A percentile compares a stretch with the other conserved stretches of the same genome.
These are phyloP conservation scores for Calonectris borealis DNA, from an alignment of 2,113 vertebrate genomes.

Conservation along the genomic window DNA sequence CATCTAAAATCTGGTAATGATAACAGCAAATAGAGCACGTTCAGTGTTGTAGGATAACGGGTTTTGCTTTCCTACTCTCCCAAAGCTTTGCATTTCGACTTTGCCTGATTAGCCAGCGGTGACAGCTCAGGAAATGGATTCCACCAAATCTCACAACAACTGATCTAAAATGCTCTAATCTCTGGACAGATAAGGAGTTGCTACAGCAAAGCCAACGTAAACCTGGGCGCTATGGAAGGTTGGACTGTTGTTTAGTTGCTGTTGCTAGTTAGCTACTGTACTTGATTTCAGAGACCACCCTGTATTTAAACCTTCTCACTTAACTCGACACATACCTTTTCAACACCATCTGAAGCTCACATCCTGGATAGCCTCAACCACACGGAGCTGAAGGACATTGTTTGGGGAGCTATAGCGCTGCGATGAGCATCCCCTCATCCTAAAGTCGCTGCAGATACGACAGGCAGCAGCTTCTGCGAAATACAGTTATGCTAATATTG, in stretches of 20 bases:
- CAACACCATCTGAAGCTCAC: constrained; percentile 59
- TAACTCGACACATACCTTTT: constrained; percentile 66
- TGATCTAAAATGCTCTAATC: constrained; percentile 62
- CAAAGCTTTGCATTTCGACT: not conserved
- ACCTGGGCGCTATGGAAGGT: constrained; percentile 47
- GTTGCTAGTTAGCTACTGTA: constrained; percentile 56
- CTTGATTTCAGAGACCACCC: constrained; percentile 46
- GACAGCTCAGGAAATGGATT: constrained; percentile 69
- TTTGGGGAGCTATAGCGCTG: not conserved
- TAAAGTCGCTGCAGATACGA: rapidly evolving
- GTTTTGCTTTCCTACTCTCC: not conserved
- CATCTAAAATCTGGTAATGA: not conserved
- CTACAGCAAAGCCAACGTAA: constrained; percentile 76
- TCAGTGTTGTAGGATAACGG: not conserved
- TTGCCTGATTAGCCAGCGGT: not conserved
- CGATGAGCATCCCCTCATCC: not conserved
- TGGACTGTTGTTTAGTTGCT: constrained; percentile 25
- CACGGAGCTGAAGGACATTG: constrained; percentile 29
- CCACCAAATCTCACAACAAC: constrained; percentile 58
- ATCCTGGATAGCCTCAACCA: constrained; percentile 67
- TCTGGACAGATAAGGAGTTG: constrained; percentile 76
- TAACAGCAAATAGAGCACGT: rapidly evolving
- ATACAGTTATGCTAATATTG: rapidly evolving
- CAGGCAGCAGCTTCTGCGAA: not conserved
- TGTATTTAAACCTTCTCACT: constrained; percentile 47